Base-by-base conservation (phyloP, 2,113 vertebrate genomes). In the Pyxicephalus adspersus region DNA sequence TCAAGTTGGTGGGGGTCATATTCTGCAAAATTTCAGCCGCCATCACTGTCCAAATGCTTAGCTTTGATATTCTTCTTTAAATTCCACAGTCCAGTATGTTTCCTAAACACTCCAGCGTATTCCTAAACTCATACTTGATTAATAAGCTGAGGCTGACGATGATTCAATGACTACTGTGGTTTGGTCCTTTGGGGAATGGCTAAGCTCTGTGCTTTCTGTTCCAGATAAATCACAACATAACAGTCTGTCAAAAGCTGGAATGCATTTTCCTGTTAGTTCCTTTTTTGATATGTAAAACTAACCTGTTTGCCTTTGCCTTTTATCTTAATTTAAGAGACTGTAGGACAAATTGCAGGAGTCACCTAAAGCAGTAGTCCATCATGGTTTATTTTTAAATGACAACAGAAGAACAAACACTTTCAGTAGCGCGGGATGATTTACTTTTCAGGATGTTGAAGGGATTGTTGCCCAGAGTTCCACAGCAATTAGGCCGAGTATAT, bases 151-250 rank as follows among this genome's bases (percentile, higher is more conserved):
- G 65, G 57, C 87, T 87, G 80, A 77, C 57, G 81, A 70, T 52
- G 52, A 73, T 81, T 67, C 85, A 84, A 84, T 0, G 28, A 18
- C 73, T 83, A 61, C 83, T 81, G 72, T 70, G 76, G 64, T 85
- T 16, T 15, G 52, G 76, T 74, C 84, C 55, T 3, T 2, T 16
- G 4, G 85, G 83, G 52, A 64, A 60, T 84, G 71, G 31, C 31
- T 76, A 77, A 66, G 52, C 51, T 83, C 22, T 0, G 11, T 78
- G 20, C 65, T 84, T 77, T 83, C 84, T 78, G 0, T 72, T 87
- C 58, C 64, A 80, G 74, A 85, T 76, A 84, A 83, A 87, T 81
- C 77, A 82, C 67, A 85, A 54, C 58, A 57, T 26, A 85, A 70
- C 38, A 57, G 52, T 73, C 81, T 89, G 81, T 78, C 83, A 84